Evolutionary conservation across 2,888 invertebrate genomes (phyloP).

Genomic region (Drosophila demipolita): DNA sequence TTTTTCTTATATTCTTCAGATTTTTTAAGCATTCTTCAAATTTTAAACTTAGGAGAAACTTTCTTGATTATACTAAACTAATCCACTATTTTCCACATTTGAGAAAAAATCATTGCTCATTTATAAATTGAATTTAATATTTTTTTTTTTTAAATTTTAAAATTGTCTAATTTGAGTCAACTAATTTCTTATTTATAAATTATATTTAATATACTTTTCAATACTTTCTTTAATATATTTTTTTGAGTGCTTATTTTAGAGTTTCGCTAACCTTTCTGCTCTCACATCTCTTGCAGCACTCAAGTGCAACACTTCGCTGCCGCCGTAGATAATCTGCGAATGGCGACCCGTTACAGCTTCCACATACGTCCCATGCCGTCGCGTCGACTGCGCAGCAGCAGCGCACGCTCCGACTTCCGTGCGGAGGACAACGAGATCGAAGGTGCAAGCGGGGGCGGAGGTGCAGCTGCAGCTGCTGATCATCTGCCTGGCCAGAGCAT

Average conservation of each 20-base stretch:
- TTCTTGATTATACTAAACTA: too few relatives aligned
- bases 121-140: too few relatives aligned
- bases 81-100: neutral
- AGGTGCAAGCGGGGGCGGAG: constrained; percentile 78
- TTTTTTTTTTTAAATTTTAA: too few relatives aligned
- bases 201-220: rapidly evolving
- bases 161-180: too few relatives aligned
- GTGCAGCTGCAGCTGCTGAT: constrained; percentile 70
- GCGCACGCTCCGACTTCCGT: constrained; percentile 84
- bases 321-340: constrained; percentile 89
- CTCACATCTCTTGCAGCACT: constrained; percentile 44
- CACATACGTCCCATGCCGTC: constrained; percentile 87
- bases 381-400: constrained; percentile 83
- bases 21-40: too few relatives aligned
- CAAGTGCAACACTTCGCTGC: constrained; percentile 86
- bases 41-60: too few relatives aligned
- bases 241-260: neutral
- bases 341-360: constrained; percentile 93
- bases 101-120: neutral
- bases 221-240: neutral
- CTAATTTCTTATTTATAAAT: neutral
- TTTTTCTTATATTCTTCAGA: too few relatives aligned
- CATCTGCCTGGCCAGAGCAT: constrained; percentile 89
- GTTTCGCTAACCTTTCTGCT: constrained; percentile 4
- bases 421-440: constrained; percentile 83